Evolutionary conservation across 2,888 invertebrate genomes (phyloP), one percentile per base, ranked within the genome.

Genomic region (Caenorhabditis angaria): DNA sequence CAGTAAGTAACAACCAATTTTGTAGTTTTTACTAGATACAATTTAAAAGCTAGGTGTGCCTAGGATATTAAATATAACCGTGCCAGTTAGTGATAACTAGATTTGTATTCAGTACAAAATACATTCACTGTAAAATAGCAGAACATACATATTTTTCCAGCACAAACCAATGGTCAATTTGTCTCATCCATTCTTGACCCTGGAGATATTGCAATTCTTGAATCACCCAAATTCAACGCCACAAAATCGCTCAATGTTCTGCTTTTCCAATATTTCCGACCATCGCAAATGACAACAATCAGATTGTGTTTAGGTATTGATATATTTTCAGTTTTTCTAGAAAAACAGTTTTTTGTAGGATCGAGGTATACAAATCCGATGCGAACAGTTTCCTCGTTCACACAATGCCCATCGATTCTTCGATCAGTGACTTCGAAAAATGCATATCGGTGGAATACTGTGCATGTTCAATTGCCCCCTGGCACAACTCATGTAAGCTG

Each of bases 201-300:
- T 0, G 85, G 84, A 27, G 86, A 86, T 61, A 82, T 85, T 67
- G 85, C 86, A 1, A 85, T 86, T 62, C 70, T 86, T 25, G 86
- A 86, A 41, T 85, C 85, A 18, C 86, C 86, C 5, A 78, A 78
- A 53, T 86, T 86, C 60, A 83, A 86, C 60, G 70, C 82, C 3
- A 83, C 84, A 0, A 70, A 75, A 41, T 80, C 80, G n/a, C 75
- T 86, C 53, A 86, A 86, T 60, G 86, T 86, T n/a, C 72, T 86
- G 0, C 65, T 85, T 28, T 86, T 86, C 71, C 85, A 86, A 70
- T 81, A 81, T 57, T 83, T 79, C 56, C 74, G 86, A 47, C 85
- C 86, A 3, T 81, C 85, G 10, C 84, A 85, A 47, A 70, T 83
- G 63, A 83, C 86, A 1, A 85, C 85, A 6, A 84, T 86, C 53